These are phyloP conservation scores for Antennarius maculatus DNA, from an alignment of 2,797 vertebrate genomes.

Conservation along the genomic window DNA sequence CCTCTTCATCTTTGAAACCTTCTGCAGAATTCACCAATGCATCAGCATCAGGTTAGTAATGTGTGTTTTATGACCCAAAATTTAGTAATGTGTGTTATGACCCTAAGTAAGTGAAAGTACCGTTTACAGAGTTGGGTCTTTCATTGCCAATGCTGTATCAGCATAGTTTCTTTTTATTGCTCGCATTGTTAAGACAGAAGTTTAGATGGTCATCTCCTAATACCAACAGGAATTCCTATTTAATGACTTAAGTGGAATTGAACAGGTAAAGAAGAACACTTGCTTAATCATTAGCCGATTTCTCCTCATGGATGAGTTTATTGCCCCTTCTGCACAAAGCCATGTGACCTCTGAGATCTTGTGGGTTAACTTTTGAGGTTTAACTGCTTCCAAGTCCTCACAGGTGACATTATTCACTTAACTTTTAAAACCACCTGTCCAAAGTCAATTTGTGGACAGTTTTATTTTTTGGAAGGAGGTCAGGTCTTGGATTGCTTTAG, in stretches of 20 bases:
- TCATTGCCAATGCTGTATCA: neutral
- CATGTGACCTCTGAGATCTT: constrained; percentile 59
- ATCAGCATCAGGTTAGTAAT: constrained; percentile 93
- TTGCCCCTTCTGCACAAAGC: constrained; percentile 60
- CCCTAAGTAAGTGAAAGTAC: neutral
- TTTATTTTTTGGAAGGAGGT: constrained; percentile 56
- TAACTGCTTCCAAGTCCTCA: constrained; percentile 73
- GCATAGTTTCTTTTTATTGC: neutral
- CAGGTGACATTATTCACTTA: constrained; percentile 58
- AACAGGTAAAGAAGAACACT: constrained; percentile 56
- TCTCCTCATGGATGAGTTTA: constrained; percentile 73
- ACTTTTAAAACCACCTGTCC: constrained; percentile 71
- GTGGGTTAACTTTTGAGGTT: constrained; percentile 57
- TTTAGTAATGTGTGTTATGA: constrained; percentile 57
- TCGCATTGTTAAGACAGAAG: constrained; percentile 6
- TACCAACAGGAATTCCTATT: constrained; percentile 29
- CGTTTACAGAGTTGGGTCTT: neutral
- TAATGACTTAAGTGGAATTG: constrained; percentile 28
- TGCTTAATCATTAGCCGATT: constrained; percentile 65
- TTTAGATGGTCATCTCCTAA: constrained; percentile 17
- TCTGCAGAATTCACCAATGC: constrained; percentile 98
- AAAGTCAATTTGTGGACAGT: constrained; percentile 47
- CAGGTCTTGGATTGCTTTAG: constrained; percentile 47
- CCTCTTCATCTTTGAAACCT: constrained; percentile 98
- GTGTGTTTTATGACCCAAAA: neutral